These are phyloP conservation scores for Drosophila murphyi DNA, from an alignment of 1,140 invertebrate species.

Conservation along the genomic window DNA sequence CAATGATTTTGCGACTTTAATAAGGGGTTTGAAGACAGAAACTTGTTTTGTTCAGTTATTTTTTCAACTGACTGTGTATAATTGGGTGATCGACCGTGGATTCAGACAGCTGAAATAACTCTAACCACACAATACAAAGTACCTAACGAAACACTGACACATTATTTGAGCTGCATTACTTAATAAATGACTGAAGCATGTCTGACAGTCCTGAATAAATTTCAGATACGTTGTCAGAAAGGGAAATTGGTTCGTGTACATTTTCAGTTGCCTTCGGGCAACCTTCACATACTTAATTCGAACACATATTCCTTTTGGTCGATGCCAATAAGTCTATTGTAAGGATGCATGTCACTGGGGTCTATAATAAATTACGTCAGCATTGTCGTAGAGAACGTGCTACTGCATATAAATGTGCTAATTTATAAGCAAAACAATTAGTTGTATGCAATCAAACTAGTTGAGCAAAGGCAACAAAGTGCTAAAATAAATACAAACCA, in stretches of 20 bases:
- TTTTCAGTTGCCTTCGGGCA: not conserved
- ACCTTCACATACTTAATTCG: slow-evolving; percentile 10
- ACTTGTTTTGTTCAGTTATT: too few relatives aligned
- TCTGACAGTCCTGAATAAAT: not conserved
- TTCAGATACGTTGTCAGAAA: not conserved
- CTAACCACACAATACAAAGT: not conserved
- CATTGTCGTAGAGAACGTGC: slow-evolving; percentile 45
- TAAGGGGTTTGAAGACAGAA: too few relatives aligned
- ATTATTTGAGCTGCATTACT: not conserved
- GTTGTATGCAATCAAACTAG: slow-evolving; percentile 68
- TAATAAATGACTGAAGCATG: not conserved
- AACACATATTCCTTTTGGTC: slow-evolving; percentile 21
- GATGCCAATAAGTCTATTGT: slow-evolving; percentile 2
- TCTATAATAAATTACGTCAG: slow-evolving; percentile 74
- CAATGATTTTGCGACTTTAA: too few relatives aligned
- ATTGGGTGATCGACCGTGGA: too few relatives aligned
- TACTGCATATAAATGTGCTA: slow-evolving; percentile 80
- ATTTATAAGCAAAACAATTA: slow-evolving; percentile 82
- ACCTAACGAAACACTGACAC: not conserved
- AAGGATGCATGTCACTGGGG: slow-evolving; percentile 34
- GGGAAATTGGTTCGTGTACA: not conserved
- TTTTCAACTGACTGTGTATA: not conserved
- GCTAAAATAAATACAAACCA: slow-evolving; percentile 37
- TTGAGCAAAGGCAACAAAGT: slow-evolving; percentile 32
- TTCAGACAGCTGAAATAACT: not conserved